A percentile compares a stretch with the other conserved stretches of the same genome.
phyloP scores from a whole-genome alignment of 2,888 invertebrate species.

The Hemithea aestivaria region DNA sequence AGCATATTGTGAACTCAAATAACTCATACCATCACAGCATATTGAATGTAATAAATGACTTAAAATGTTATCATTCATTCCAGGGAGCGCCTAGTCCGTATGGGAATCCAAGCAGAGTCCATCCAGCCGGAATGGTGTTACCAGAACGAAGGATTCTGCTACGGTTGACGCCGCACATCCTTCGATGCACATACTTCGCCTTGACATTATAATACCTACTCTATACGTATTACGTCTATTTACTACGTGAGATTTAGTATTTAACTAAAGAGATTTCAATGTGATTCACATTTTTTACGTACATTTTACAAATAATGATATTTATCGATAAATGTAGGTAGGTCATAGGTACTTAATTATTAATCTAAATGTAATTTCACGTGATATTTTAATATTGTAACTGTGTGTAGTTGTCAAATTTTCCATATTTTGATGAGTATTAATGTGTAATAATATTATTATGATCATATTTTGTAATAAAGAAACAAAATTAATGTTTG shows the following conservation, averaged over 20 bases:
- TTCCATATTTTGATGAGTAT: slow-evolving; percentile 6
- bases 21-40: too few relatives aligned
- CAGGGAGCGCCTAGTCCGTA: slow-evolving; percentile 85
- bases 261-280: slow-evolving; percentile 12
- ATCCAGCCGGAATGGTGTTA: slow-evolving; percentile 92
- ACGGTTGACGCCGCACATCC: slow-evolving; percentile 26
- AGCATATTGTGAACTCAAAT: too few relatives aligned
- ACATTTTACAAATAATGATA: not conserved
- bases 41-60: too few relatives aligned
- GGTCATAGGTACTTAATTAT: not conserved
- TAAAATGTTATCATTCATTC: slow-evolving; percentile 15
- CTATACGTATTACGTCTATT: not conserved
- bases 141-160: slow-evolving; percentile 87
- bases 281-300: slow-evolving; percentile 13
- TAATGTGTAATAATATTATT: not conserved
- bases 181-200: slow-evolving; percentile 9
- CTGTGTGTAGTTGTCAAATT: slow-evolving; percentile 5
- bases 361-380: slow-evolving; percentile 5
- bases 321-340: not conserved
- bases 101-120: slow-evolving; percentile 85
- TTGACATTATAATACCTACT: not conserved
- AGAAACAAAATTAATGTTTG: not conserved
- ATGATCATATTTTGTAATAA: slow-evolving; percentile 12
- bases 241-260: slow-evolving; percentile 3
- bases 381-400: slow-evolving; percentile 11